Conservation (phyloP, 2,113 vertebrate genomes). For the Triplophysa dalaica region DNA sequence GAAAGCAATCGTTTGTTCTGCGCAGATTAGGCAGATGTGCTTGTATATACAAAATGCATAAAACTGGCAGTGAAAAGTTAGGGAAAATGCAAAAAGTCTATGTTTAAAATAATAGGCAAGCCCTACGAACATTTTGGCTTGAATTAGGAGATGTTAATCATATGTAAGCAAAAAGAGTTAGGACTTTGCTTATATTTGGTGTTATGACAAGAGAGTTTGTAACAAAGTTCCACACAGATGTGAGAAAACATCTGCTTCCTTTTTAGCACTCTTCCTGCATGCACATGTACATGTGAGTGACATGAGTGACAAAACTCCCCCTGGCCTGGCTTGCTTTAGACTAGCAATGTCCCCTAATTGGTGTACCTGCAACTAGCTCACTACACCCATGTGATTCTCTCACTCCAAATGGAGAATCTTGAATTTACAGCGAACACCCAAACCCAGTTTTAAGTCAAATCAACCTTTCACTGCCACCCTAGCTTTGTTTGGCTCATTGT, state of each 20-base stretch:
- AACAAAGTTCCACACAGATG: background rate
- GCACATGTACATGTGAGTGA: slow-evolving; percentile 7
- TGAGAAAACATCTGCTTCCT: slow-evolving; percentile 26
- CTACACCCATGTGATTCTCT: background rate
- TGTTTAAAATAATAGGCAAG: too few species aligned
- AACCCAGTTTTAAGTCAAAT: slow-evolving; percentile 8
- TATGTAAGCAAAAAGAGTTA: too few species aligned
- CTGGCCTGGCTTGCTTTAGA: slow-evolving; percentile 9
- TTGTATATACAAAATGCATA: background rate
- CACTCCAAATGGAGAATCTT: background rate
- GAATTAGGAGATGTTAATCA: too few species aligned
- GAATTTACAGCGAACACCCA: background rate
- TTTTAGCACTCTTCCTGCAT: slow-evolving; percentile 15
- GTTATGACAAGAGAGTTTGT: background rate
- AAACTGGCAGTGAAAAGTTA: too few species aligned
- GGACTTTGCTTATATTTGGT: background rate
- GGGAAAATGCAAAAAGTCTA: too few species aligned
- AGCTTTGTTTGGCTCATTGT: background rate
- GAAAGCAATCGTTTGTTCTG: background rate
- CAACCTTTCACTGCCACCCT: background rate
- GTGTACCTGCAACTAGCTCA: slow-evolving; percentile 4
- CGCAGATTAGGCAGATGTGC: background rate
- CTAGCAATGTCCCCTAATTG: background rate
- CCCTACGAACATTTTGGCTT: too few species aligned
- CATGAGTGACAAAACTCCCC: background rate